These are phyloP conservation scores for Miichthys miiuy DNA, from an alignment of 2,797 vertebrate genomes.

Conservation along the genomic window DNA sequence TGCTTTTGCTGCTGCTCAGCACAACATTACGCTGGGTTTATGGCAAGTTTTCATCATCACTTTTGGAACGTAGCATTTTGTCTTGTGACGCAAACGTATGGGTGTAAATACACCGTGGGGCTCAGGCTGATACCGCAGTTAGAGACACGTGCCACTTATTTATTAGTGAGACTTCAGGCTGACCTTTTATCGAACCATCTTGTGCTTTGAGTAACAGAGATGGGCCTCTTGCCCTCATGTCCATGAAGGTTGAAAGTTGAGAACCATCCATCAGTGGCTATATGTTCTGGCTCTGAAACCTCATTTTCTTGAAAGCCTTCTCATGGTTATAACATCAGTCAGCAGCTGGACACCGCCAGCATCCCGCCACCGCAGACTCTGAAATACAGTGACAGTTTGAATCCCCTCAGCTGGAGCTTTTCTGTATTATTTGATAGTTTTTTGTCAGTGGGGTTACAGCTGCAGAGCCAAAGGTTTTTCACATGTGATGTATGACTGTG, in stretches of 20 bases:
- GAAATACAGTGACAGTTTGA: constrained; percentile 54
- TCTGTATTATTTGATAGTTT: constrained; percentile 61
- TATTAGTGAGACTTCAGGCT: constrained; percentile 28
- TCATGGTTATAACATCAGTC: constrained; percentile 68
- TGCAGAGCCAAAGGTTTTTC: constrained; percentile 42
- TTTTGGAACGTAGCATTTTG: neutral
- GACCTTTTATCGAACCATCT: constrained; percentile 20
- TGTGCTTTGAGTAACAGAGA: neutral
- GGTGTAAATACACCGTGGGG: neutral
- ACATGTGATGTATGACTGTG: constrained; percentile 52
- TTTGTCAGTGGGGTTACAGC: constrained; percentile 50
- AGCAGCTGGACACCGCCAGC: constrained; percentile 46
- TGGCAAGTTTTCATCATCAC: constrained; percentile 14
- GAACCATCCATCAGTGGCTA: constrained; percentile 63
- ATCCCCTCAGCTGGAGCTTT: constrained; percentile 39
- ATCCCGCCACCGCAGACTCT: constrained; percentile 37
- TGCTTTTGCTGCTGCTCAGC: constrained; percentile 32
- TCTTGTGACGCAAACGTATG: constrained; percentile 1
- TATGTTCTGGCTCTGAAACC: constrained; percentile 55
- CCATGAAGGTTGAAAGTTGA: constrained; percentile 59
- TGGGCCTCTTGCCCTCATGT: constrained; percentile 14
- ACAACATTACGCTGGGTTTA: constrained; percentile 26
- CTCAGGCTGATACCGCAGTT: neutral
- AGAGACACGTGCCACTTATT: constrained; percentile 1
- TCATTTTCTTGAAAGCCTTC: constrained; percentile 76